Percentiles rank a stretch among this genome's conserved stretches.
Conservation (phyloP, 2,113 vertebrate genomes). For the Pteronura brasiliensis region DNA sequence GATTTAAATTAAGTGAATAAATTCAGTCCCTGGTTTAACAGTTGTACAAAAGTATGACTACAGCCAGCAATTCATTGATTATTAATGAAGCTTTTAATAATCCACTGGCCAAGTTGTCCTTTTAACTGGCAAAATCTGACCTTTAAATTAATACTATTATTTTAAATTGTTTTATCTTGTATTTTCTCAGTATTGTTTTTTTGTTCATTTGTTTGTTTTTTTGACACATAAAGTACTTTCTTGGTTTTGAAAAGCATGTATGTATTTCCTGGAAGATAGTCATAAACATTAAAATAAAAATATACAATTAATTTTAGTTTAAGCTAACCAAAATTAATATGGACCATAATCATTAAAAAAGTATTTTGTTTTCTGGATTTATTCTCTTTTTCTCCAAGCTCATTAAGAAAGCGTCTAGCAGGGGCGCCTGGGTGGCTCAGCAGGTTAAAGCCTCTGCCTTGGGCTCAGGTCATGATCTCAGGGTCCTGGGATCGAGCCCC, state of each 20-base stretch:
- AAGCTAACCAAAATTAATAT: constrained; percentile 39
- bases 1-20: constrained; percentile 70
- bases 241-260: constrained; percentile 59
- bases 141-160: constrained; percentile 65
- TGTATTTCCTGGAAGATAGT: constrained; percentile 59
- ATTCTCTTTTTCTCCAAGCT: constrained; percentile 66
- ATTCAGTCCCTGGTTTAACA: constrained; percentile 40
- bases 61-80: constrained; percentile 56
- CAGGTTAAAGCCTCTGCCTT: no score
- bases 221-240: constrained; percentile 49
- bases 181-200: constrained; percentile 26
- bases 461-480: no score
- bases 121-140: constrained; percentile 65
- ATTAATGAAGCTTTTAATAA: constrained; percentile 74
- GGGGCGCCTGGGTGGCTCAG: no score
- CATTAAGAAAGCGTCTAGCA: constrained; percentile 70
- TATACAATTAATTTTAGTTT: constrained; percentile 56
- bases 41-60: constrained; percentile 16
- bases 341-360: constrained; percentile 23
- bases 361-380: constrained; percentile 63
- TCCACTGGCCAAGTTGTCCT: constrained; percentile 33
- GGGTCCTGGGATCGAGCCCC: no score
- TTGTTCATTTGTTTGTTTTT: not conserved
- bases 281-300: constrained; percentile 55
- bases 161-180: constrained; percentile 63